Evolutionary conservation across 2,797 vertebrate species (phyloP).

Genomic region (Macrochelys suwanniensis): DNA sequence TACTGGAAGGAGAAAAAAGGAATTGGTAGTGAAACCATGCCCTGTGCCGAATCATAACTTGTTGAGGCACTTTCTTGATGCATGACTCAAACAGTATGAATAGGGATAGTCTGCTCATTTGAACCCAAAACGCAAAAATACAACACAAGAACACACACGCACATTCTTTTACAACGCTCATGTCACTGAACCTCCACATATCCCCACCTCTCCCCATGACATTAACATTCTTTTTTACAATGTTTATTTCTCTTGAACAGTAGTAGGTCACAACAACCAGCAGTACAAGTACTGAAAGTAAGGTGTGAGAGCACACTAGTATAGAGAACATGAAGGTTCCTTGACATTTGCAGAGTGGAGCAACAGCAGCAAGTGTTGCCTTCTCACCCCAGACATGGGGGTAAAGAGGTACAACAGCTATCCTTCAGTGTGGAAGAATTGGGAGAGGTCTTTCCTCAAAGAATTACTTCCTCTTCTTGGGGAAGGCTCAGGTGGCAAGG

Average conservation of each 20-base stretch:
- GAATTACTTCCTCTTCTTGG: neutral
- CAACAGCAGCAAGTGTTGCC: neutral
- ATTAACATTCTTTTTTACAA: neutral
- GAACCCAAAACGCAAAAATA: neutral
- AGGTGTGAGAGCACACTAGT: neutral
- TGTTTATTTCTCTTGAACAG: neutral
- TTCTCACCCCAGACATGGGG: neutral
- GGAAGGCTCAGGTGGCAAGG: neutral
- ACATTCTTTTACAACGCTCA: neutral
- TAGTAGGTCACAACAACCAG: neutral
- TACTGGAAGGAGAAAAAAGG: conserved; percentile 81
- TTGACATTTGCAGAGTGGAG: neutral
- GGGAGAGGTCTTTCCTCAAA: neutral
- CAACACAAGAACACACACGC: neutral
- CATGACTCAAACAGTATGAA: neutral
- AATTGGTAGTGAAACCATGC: neutral
- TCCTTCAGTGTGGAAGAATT: neutral
- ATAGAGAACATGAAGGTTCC: neutral
- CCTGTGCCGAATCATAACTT: neutral
- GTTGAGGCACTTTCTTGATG: neutral
- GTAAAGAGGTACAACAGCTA: neutral
- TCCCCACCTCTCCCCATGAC: neutral
- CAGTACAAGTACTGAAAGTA: neutral
- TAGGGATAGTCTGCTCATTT: neutral
- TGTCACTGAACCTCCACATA: neutral